Conservation (phyloP, 2,113 vertebrate species). For the Craseonycteris thonglongyai region DNA sequence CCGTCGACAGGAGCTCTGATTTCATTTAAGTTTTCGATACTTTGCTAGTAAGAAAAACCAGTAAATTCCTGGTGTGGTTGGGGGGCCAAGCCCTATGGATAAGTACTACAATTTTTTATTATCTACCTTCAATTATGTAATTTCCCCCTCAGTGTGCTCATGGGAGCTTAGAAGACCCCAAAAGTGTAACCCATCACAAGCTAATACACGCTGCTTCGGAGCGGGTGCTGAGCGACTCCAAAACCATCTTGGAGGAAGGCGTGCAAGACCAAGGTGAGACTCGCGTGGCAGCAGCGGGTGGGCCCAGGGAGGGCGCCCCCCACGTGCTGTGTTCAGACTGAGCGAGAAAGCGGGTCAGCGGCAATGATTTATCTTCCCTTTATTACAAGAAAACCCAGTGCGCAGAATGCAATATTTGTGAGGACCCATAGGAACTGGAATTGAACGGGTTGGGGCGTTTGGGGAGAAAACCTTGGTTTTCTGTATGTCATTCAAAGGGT, state of each 20-base stretch:
- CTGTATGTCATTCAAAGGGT: rapidly evolving
- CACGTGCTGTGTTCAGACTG: too few species aligned
- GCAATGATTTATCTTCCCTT: background rate
- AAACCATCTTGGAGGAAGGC: slow-evolving; percentile 92
- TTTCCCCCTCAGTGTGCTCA: slow-evolving; percentile 83
- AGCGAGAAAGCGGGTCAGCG: rapidly evolving
- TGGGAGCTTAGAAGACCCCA: slow-evolving; percentile 94
- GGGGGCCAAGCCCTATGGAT: background rate
- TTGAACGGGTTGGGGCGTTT: too few species aligned
- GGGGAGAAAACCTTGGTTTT: background rate
- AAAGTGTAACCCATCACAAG: slow-evolving; percentile 93
- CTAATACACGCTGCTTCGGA: slow-evolving; percentile 93
- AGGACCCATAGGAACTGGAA: too few species aligned
- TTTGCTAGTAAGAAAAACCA: background rate
- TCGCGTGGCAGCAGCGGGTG: rapidly evolving
- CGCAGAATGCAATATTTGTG: background rate
- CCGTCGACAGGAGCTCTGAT: background rate
- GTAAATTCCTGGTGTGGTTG: background rate
- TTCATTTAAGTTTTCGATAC: background rate
- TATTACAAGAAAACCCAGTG: background rate
- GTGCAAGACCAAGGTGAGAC: slow-evolving; percentile 91
- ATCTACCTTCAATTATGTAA: background rate
- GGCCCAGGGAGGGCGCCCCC: rapidly evolving
- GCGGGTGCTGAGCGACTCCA: slow-evolving; percentile 90
- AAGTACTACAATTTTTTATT: background rate